Evolutionary conservation across 2,113 vertebrate genomes (phyloP).

Genomic region (Sylvietta virens): DNA sequence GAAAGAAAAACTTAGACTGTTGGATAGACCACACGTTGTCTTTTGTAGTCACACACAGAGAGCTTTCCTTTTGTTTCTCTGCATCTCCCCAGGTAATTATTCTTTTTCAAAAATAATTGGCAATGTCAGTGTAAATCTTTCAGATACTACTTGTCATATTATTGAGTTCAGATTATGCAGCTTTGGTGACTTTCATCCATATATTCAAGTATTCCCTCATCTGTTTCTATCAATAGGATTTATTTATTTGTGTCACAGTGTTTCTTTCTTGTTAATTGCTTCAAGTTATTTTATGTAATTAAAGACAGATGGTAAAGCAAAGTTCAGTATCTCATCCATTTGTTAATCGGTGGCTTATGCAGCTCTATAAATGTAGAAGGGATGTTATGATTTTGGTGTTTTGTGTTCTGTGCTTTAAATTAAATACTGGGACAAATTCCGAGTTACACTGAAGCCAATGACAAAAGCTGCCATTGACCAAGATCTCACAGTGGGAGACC

Average conservation of each 20-base stretch:
- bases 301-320: constrained; percentile 65
- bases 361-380: constrained; percentile 54
- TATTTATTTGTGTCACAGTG: constrained; percentile 63
- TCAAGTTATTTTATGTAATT: constrained; percentile 67
- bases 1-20: background rate
- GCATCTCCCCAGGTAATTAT: background rate
- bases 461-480: constrained; percentile 64
- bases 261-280: constrained; percentile 65
- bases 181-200: background rate
- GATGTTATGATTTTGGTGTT: constrained; percentile 51
- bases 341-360: constrained; percentile 57
- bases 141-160: background rate
- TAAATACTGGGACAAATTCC: constrained; percentile 48
- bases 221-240: constrained; percentile 57
- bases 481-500: constrained; percentile 46
- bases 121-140: background rate
- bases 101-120: background rate
- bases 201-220: constrained; percentile 39
- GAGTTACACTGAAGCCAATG: constrained; percentile 39
- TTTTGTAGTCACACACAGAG: background rate
- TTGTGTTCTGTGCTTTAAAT: constrained; percentile 61
- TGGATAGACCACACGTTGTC: background rate
- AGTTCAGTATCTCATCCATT: constrained; percentile 64
- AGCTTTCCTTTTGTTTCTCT: background rate
- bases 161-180: background rate